Conservation (phyloP, 2,113 vertebrate genomes). For the Epinephelus lanceolatus region DNA sequence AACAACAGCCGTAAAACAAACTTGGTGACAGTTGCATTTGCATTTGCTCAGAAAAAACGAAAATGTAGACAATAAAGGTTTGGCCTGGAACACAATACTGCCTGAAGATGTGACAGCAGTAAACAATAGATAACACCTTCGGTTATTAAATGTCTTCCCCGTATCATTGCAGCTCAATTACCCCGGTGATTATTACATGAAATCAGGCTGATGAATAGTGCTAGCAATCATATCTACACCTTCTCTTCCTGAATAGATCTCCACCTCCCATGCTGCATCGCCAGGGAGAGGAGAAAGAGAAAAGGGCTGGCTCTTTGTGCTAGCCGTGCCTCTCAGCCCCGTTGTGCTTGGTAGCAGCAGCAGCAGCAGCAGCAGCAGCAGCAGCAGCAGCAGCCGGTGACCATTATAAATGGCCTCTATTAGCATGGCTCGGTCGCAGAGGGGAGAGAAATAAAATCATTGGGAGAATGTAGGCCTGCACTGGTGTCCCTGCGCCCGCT, state of each 20-base stretch:
- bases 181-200: slow-evolving; percentile 64
- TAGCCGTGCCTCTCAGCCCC: slow-evolving; percentile 63
- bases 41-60: slow-evolving; percentile 32
- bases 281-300: slow-evolving; percentile 54
- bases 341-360: slow-evolving; percentile 69
- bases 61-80: slow-evolving; percentile 39
- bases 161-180: slow-evolving; percentile 62
- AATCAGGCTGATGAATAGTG: slow-evolving; percentile 64
- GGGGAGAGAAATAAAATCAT: slow-evolving; percentile 84
- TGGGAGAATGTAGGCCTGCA: slow-evolving; percentile 78
- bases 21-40: slow-evolving; percentile 34
- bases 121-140: slow-evolving; percentile 63
- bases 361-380: slow-evolving; percentile 56
- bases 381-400: slow-evolving; percentile 77
- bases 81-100: slow-evolving; percentile 27
- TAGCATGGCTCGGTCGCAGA: slow-evolving; percentile 81
- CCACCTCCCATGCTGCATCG: slow-evolving; percentile 72
- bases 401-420: slow-evolving; percentile 86
- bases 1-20: slow-evolving; percentile 54
- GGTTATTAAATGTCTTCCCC: slow-evolving; percentile 56
- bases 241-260: slow-evolving; percentile 57
- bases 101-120: slow-evolving; percentile 44
- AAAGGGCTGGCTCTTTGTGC: slow-evolving; percentile 68
- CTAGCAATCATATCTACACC: slow-evolving; percentile 56
- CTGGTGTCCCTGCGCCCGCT: slow-evolving; percentile 68